Evolutionary conservation across 1,140 invertebrate genomes (phyloP), one percentile per base, ranked within the genome.

Genomic region (Drosophila tropicalis): DNA sequence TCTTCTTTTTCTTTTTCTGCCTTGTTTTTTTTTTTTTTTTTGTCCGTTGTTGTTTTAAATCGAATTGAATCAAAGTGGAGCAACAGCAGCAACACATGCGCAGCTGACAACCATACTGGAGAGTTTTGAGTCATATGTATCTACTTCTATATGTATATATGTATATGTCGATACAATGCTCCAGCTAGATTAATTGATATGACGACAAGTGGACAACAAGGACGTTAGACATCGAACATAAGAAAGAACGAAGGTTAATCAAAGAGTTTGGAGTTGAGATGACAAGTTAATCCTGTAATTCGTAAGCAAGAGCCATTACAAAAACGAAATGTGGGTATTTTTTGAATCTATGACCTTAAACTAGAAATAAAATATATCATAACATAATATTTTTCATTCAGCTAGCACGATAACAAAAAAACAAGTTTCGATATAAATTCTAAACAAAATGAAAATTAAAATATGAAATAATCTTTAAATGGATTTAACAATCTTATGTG

Each of bases 141-240:
- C 10, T 47, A 47, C 29, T 6, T 29, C 5, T 29, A 29, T 0
- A 29, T 29, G 6, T 29, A 29, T 0, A 29, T 29, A 29, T 17
- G 17, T 47, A 47, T 22, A 22, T 13, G 10, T 19, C 19, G 19
- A 29, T 51, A 81, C 73, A 70, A 69, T 68, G 75, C 67, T 22
- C 17, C 67, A 69, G 70, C 51, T 70, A 81, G 81, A 77, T 81
- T 70, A 85, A 86, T 85, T 72, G 82, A 65, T 70, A 85, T 85
- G 77, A 84, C 81, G 80, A 70, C 81, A 51, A 47, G 1, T 47
- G 44, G 44, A 22, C 77, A 70, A 67, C 67, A 74, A 51, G 9
- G 44, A 51, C 64, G 51, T 63, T 63, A 76, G 64, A 67, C 76
- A 79, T 29, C 64, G 79, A 44, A 72, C 61, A 75, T 40, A 57